Conservation (phyloP, 2,113 vertebrate genomes). For the Anhinga anhinga region DNA sequence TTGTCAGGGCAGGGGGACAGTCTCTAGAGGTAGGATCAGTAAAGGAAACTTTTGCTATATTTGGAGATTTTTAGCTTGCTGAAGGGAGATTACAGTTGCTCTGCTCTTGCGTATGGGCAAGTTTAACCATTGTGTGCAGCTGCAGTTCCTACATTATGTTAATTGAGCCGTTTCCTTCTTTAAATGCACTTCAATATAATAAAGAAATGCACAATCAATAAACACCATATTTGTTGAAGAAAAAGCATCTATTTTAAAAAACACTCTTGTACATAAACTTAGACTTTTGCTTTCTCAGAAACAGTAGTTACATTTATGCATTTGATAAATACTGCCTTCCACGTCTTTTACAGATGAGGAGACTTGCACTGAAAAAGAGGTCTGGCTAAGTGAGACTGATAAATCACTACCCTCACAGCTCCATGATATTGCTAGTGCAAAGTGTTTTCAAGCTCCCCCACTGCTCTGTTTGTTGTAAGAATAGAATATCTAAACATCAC, state of each 20-base stretch:
- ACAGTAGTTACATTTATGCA: background rate
- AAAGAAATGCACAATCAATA: background rate
- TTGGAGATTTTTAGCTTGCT: background rate
- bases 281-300: background rate
- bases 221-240: background rate
- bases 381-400: background rate
- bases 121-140: background rate
- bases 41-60: background rate
- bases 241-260: background rate
- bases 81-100: background rate
- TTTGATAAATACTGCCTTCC: background rate
- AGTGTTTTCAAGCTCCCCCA: background rate
- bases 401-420: background rate
- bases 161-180: background rate
- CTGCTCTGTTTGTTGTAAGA: slow-evolving; percentile 27
- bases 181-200: background rate
- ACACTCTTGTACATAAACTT: background rate
- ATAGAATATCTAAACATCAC: slow-evolving; percentile 54
- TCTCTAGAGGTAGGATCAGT: background rate
- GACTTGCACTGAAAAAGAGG: background rate
- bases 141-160: background rate
- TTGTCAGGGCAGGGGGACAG: background rate
- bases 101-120: background rate
- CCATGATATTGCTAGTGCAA: background rate
- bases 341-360: background rate